Percentiles rank a stretch among this genome's conserved stretches.
phyloP scores from a whole-genome alignment of 2,888 invertebrate species.

The Drosophila neutralis region DNA sequence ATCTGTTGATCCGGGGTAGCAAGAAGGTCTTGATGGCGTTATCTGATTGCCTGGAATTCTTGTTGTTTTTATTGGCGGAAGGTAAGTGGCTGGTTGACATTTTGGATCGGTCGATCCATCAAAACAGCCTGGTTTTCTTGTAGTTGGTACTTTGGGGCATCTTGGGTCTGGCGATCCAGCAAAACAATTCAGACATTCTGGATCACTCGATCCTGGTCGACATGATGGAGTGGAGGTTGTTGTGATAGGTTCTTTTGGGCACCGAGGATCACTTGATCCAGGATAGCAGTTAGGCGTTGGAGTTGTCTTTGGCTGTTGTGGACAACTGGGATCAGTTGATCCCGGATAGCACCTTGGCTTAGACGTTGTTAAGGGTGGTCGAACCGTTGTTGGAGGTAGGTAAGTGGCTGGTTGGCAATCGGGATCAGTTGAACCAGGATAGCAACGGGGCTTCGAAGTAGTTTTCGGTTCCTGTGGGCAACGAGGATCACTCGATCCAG shows the following conservation, averaged over 20 bases:
- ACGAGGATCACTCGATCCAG: conserved; percentile 25
- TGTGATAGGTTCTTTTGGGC: conserved; percentile 51
- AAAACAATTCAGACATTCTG: conserved; percentile 75
- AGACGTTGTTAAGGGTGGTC: background rate
- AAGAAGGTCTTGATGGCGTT: conserved; percentile 29
- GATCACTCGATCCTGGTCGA: conserved; percentile 77
- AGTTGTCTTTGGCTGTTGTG: conserved; percentile 41
- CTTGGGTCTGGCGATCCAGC: conserved; percentile 79
- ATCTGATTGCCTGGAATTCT: conserved; percentile 29
- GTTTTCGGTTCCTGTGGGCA: conserved; percentile 55
- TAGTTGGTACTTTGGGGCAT: conserved; percentile 50
- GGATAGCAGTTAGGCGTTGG: conserved; percentile 15
- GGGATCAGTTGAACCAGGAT: conserved; percentile 77
- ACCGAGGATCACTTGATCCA: conserved; percentile 59
- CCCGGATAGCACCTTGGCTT: conserved; percentile 34
- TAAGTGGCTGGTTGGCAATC: conserved; percentile 18
- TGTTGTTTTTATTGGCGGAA: conserved; percentile 42
- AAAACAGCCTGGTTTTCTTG: conserved; percentile 70
- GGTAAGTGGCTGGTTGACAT: conserved; percentile 55
- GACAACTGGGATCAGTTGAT: conserved; percentile 69
- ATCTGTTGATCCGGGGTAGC: conserved; percentile 59
- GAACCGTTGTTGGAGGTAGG: conserved; percentile 8
- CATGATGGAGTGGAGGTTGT: conserved; percentile 12
- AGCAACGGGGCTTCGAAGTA: conserved; percentile 23
- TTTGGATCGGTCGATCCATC: conserved; percentile 83